phyloP scores from a whole-genome alignment of 2,797 vertebrate genomes.

The Pagetopsis macropterus region DNA sequence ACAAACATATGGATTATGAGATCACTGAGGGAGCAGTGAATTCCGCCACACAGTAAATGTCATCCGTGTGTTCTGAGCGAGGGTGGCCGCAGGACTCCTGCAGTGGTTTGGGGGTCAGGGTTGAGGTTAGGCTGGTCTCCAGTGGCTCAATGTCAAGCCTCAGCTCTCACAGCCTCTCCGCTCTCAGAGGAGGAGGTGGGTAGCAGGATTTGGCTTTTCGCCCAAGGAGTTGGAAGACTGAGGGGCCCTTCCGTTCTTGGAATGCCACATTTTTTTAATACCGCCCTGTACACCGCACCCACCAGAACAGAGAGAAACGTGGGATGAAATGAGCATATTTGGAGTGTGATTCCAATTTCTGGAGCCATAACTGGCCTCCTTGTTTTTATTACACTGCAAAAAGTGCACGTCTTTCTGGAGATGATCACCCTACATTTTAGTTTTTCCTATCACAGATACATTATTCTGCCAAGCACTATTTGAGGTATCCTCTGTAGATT shows the following conservation, averaged over 20 bases:
- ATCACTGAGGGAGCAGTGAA: slow-evolving; percentile 51
- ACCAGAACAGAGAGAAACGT: slow-evolving; percentile 25
- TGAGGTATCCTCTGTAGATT: not conserved
- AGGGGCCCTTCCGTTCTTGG: slow-evolving; percentile 37
- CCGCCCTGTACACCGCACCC: not conserved
- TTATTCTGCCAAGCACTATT: not conserved
- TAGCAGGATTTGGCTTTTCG: slow-evolving; percentile 35
- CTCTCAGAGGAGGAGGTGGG: slow-evolving; percentile 21
- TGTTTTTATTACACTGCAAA: slow-evolving; percentile 29
- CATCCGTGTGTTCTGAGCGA: slow-evolving; percentile 44
- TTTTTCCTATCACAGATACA: slow-evolving; percentile 6
- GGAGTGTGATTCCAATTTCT: slow-evolving; percentile 42
- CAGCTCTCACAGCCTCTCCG: slow-evolving; percentile 41
- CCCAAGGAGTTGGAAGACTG: slow-evolving; percentile 40
- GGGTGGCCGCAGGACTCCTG: slow-evolving; percentile 52
- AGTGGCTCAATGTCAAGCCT: slow-evolving; percentile 66
- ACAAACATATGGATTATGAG: slow-evolving; percentile 25
- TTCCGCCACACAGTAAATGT: slow-evolving; percentile 62
- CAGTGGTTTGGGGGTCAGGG: slow-evolving; percentile 66
- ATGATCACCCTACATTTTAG: not conserved
- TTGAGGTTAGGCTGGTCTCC: slow-evolving; percentile 66
- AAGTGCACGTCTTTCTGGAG: slow-evolving; percentile 14
- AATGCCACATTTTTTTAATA: slow-evolving; percentile 33
- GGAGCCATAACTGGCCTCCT: slow-evolving; percentile 2
- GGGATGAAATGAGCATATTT: slow-evolving; percentile 43